Base-by-base conservation (phyloP, 2,113 vertebrate species). In the Anguilla japonica region DNA sequence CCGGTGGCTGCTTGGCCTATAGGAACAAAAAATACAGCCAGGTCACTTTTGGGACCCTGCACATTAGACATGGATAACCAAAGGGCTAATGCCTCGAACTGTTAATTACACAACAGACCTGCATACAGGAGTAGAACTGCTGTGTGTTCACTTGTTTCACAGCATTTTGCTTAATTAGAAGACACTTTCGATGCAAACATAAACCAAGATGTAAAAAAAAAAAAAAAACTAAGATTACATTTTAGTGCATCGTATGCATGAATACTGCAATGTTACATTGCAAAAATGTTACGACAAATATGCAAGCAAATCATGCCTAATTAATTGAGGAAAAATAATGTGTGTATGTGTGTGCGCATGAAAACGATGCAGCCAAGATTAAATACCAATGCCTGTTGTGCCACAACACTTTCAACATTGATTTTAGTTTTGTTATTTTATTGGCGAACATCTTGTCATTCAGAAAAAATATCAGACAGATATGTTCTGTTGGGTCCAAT, bases 1-100 rank as follows among this genome's bases (percentile, higher is more conserved):
- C 90, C 90, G 85, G 92, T 92, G 91, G 90, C 91, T 79, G 88
- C 50, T 85, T 94, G 91, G 92, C 92, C 91, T 92, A 91, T 87
- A 87, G 92, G 93, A 94, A 89, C 91, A 91, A 94, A 90, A 89
- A 91, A 91, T 94, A 84, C 87, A 83, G 86, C 60, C 41, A 85
- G 79, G 87, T 18, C 15, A 40, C 53, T 95, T 94, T 56, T 93
- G 94, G 92, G 93, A n/a, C 34, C 71, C 34, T 34, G 60, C 26
- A 26, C n/a, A 34, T 34, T 34, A 75, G 26, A 75, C 71, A 75
- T 11, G 34, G 71, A 75, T 34, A 75, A 75, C 26, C 9, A 6
- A 75, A 26, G 9, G 26, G n/a, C 71, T 29, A 75, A 75, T 29
- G 5, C 26, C 71, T 34, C 34, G 20, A 13, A 75, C n/a, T 34